Base-by-base conservation (phyloP, 2,113 vertebrate species). In the Mesocricetus auratus region DNA sequence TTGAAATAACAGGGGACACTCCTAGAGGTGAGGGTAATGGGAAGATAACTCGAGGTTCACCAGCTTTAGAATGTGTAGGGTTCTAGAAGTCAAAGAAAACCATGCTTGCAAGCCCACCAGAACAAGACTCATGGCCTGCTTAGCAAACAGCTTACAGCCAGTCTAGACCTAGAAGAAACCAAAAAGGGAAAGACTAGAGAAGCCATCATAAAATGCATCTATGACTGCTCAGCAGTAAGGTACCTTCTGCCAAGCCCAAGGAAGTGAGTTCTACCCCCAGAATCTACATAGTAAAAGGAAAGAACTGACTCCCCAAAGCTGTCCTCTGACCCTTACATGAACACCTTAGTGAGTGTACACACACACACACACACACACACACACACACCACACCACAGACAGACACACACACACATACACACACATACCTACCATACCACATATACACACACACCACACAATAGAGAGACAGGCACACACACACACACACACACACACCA, bases 1-100 rank as follows among this genome's bases (percentile, higher is more conserved):
- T 68, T 95, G 85, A 89, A 91, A 91, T 42, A 69, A 60, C 42
- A 78, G 31, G 26, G 91, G 64, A 93, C 33, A 45, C 66, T 90
- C 78, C 74, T 90, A 91, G 86, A 96, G 74, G 24, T 47, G 15
- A 94, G 78, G 88, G 60, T 45, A n/a, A 3, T 19, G 60, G 60
- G 2, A 86, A 66, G 39, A 94, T 19, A 26, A 85, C 47, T 47
- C 21, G 10, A 88, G 53, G 68, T 82, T 89, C 77, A 7, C 82
- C 31, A 69, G 42, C 62, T 69, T 58, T 29, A 86, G 68, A 92
- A 64, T 47, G 79, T 31, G 11, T 94, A 90, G 66, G 53, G 62
- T 64, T 71, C 66, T 71, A n/a, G 2, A 68, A 69, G 60, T 45
- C 33, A 56, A 1, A 3, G 53, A 86, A 94, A 93, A 58, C 11